Percentiles rank a stretch among this genome's conserved stretches.
Evolutionary conservation across 2,113 vertebrate species (phyloP).

Genomic region (Suricata suricatta): DNA sequence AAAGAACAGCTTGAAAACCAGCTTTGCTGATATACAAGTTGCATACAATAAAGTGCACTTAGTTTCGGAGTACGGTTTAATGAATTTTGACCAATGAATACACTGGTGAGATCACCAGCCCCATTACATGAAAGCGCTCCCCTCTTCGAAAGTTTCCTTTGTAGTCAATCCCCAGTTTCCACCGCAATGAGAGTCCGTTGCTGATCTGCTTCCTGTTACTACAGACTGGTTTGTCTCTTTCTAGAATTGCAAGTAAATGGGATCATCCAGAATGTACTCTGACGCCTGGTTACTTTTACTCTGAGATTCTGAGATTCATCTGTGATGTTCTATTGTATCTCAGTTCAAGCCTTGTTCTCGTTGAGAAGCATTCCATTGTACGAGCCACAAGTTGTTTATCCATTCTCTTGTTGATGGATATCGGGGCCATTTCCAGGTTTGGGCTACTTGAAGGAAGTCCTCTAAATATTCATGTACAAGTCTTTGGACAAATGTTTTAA

Average conservation of each 20-base stretch:
- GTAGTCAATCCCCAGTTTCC: not conserved
- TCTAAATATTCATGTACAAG: conserved; percentile 29
- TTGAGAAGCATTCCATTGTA: not conserved
- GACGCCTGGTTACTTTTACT: not conserved
- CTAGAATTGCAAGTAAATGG: not conserved
- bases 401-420: not conserved
- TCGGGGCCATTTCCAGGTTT: conserved; percentile 20
- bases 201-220: not conserved
- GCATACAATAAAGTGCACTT: not conserved
- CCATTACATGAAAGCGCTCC: not conserved
- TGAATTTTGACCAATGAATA: not conserved
- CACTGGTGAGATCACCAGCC: not conserved
- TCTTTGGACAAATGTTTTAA: conserved; percentile 48
- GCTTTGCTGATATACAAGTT: not conserved
- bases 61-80: not conserved
- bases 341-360: not conserved
- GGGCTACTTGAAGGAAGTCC: not conserved
- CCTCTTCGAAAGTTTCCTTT: not conserved
- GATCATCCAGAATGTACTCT: not conserved
- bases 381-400: not conserved
- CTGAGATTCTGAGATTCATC: not conserved
- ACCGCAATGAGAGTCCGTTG: not conserved
- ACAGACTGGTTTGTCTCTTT: not conserved
- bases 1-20: not conserved
- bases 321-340: not conserved